phyloP scores from a whole-genome alignment of 2,113 vertebrate genomes.

The Ophthalmotilapia sp. region DNA sequence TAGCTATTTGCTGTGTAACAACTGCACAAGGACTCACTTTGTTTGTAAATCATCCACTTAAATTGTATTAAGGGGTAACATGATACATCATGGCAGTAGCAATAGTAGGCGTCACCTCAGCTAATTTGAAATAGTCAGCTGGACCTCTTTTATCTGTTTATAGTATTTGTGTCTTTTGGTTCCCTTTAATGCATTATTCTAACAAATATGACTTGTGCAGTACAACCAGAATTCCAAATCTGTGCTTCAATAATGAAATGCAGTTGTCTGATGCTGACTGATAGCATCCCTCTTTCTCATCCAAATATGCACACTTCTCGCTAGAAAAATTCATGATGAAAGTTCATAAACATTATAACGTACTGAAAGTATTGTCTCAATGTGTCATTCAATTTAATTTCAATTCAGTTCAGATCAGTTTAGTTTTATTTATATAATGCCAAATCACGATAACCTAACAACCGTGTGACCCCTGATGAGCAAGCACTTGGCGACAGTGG shows the following conservation, averaged over 20 bases:
- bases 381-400: neutral
- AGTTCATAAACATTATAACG: neutral
- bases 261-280: neutral
- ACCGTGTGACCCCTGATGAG: neutral
- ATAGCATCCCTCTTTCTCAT: neutral
- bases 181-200: neutral
- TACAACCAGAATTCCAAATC: neutral
- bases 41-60: neutral
- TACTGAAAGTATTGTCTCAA: neutral
- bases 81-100: neutral
- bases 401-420: neutral
- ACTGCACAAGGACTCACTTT: neutral
- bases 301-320: neutral
- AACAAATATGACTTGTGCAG: neutral
- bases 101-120: fast-evolving
- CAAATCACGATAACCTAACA: neutral
- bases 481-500: neutral
- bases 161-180: neutral
- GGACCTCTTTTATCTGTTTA: neutral
- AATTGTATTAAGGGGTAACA: neutral
- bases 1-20: neutral
- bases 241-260: neutral
- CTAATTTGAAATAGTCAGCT: neutral
- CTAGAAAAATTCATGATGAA: neutral
- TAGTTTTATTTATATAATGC: neutral